These are phyloP conservation scores for Chondrilla cf. caribensis DNA, from an alignment of 37 sponge, comb jelly and placozoan genomes.

Conservation along the genomic window DNA sequence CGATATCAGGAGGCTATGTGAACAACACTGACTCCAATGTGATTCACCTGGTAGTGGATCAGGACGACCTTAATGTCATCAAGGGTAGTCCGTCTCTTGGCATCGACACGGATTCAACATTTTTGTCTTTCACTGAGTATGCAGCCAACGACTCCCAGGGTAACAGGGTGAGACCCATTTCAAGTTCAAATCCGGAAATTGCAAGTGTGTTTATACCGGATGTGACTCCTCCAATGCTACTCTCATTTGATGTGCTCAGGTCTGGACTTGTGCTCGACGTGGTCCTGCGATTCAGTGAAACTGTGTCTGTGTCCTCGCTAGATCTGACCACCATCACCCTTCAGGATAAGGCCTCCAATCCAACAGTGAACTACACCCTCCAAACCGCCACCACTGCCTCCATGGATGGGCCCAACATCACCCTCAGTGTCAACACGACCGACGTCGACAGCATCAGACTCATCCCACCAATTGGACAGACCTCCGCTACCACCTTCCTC, in stretches of 20 bases:
- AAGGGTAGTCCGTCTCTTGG: constrained; percentile 47
- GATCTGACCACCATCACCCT: constrained; percentile 53
- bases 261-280: constrained; percentile 27
- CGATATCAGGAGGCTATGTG: constrained; percentile 36
- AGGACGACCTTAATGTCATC: constrained; percentile 56
- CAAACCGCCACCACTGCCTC: constrained; percentile 39
- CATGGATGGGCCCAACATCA: constrained; percentile 15
- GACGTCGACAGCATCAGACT: constrained; percentile 53
- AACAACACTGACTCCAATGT: constrained; percentile 50
- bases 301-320: constrained; percentile 64
- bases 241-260: constrained; percentile 68
- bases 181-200: constrained; percentile 7
- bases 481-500: constrained; percentile 61
- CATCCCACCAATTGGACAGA: constrained; percentile 74
- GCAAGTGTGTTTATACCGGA: constrained; percentile 47
- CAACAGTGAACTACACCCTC: constrained; percentile 39
- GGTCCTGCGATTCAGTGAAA: constrained; percentile 73
- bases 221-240: constrained; percentile 53
- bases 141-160: constrained; percentile 50
- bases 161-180: constrained; percentile 35
- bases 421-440: constrained; percentile 17
- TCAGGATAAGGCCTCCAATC: constrained; percentile 13
- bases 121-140: constrained; percentile 39
- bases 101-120: constrained; percentile 49
- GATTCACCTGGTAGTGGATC: constrained; percentile 39